Conservation (phyloP, 1,140 invertebrate species). For the Pseudomyrmex dendroicus region DNA sequence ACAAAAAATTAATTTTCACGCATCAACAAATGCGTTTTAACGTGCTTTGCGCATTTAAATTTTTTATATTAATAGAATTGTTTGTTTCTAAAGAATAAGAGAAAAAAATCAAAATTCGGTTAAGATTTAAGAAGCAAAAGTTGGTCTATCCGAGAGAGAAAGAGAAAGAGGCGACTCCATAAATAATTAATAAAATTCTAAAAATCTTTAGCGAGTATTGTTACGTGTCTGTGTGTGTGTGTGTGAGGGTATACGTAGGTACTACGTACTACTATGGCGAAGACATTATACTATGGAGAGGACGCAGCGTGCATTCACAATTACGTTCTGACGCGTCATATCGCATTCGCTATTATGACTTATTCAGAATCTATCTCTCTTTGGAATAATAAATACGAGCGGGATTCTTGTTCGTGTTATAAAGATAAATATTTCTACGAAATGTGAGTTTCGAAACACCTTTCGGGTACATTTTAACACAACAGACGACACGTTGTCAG, state of each 20-base stretch:
- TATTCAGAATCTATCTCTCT: slow-evolving; percentile 70
- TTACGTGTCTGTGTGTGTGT: background rate
- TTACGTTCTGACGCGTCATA: slow-evolving; percentile 63
- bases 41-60: too few species aligned
- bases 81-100: too few species aligned
- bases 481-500: background rate
- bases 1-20: background rate
- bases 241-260: too few species aligned
- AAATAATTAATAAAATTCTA: background rate
- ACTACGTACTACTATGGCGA: too few species aligned
- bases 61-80: too few species aligned
- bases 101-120: too few species aligned
- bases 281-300: slow-evolving; percentile 26
- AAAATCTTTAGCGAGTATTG: slow-evolving; percentile 20
- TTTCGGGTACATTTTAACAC: background rate
- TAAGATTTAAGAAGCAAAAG: too few species aligned
- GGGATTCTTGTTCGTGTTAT: slow-evolving; percentile 38
- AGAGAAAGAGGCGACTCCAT: background rate
- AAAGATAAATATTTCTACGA: slow-evolving; percentile 22
- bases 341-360: slow-evolving; percentile 71
- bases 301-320: slow-evolving; percentile 65
- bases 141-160: too few species aligned
- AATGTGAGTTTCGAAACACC: background rate
- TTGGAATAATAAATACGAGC: slow-evolving; percentile 67
- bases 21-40: too few species aligned